Conservation (phyloP, 2,888 invertebrate species). For the Drosophila antonietae region DNA sequence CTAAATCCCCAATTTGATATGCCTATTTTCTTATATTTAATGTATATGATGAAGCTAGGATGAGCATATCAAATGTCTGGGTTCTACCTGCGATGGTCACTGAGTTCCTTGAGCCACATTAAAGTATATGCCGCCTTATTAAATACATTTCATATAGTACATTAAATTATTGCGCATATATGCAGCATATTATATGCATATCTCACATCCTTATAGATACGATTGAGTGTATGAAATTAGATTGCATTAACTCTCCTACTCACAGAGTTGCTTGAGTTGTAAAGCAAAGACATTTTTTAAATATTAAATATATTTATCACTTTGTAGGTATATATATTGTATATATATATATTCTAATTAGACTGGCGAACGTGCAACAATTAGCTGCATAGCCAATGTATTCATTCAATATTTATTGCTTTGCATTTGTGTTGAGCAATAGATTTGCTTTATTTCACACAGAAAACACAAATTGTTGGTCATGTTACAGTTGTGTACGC, state of each 20-base stretch:
- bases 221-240: neutral
- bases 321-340: neutral
- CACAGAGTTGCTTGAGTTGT: neutral
- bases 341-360: neutral
- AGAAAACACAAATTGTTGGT: constrained; percentile 1
- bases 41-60: no score
- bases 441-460: constrained; percentile 1
- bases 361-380: no score
- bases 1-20: no score
- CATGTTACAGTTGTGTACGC: neutral
- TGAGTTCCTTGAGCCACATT: neutral
- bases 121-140: neutral
- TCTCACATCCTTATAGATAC: neutral
- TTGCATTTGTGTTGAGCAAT: constrained; percentile 1
- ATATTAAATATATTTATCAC: neutral
- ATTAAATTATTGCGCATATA: no score
- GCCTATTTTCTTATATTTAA: no score
- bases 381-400: neutral
- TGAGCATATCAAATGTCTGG: no score
- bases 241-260: neutral
- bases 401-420: constrained; percentile 6
- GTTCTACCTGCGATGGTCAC: neutral
- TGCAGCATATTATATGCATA: no score
- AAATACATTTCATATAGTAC: neutral
- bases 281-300: neutral